A percentile compares a stretch with the other conserved stretches of the same genome.
phyloP scores from a whole-genome alignment of 2,888 invertebrate genomes.

The Acronicta psi region DNA sequence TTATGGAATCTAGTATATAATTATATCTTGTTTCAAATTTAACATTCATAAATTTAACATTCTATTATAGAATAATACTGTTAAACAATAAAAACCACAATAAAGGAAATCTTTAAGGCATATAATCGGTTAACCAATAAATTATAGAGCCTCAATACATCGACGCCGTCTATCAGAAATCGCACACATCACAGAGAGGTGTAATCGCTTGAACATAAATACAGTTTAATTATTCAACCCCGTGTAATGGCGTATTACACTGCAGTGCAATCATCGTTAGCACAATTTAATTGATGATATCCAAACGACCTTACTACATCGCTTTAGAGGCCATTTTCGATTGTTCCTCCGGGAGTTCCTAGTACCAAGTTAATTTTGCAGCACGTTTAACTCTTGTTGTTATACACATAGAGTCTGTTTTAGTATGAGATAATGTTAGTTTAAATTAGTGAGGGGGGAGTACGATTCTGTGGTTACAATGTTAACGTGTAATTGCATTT shows the following conservation, averaged over 20 bases:
- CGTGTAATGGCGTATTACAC: conserved; percentile 42
- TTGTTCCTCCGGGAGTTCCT: conserved; percentile 24
- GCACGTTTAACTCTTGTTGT: conserved; percentile 14
- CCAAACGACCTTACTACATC: conserved; percentile 29
- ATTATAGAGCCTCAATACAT: conserved; percentile 4
- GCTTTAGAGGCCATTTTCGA: conserved; percentile 40
- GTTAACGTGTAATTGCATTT: conserved; percentile 46
- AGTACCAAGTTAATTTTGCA: conserved; percentile 11
- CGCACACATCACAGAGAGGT: conserved; percentile 23
- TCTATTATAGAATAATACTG: too few relatives aligned
- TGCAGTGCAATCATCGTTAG: conserved; percentile 54
- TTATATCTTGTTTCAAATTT: too few relatives aligned
- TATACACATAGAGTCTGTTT: conserved; percentile 14
- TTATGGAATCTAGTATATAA: too few relatives aligned
- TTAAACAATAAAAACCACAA: too few relatives aligned
- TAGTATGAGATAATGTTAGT: background rate
- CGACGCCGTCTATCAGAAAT: conserved; percentile 18
- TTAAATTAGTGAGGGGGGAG: conserved; percentile 20
- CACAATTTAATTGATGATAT: conserved; percentile 43
- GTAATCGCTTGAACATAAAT: conserved; percentile 45
- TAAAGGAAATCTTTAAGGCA: too few relatives aligned
- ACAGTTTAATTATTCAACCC: conserved; percentile 48
- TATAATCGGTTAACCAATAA: background rate
- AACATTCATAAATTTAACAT: too few relatives aligned
- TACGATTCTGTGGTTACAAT: conserved; percentile 29